phyloP scores from a whole-genome alignment of 2,797 vertebrate genomes.

The Cryptoblepharus egeriae region DNA sequence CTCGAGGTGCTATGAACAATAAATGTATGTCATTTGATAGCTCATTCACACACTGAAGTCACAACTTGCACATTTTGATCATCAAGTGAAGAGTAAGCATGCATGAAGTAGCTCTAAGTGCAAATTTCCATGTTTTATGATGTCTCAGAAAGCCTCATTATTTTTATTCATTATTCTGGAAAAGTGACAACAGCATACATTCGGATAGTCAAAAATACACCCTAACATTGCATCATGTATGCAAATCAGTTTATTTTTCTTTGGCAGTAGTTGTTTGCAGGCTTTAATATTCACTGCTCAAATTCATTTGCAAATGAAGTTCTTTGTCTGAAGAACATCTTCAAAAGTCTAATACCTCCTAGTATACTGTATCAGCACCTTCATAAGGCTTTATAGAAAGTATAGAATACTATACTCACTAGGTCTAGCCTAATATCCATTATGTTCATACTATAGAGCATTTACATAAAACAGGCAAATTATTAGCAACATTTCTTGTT shows the following conservation, averaged over 20 bases:
- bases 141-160: background rate
- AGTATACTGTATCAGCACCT: background rate
- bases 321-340: background rate
- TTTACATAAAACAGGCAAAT: background rate
- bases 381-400: background rate
- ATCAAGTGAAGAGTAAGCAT: background rate
- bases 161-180: background rate
- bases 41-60: background rate
- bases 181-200: background rate
- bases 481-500: background rate
- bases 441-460: background rate
- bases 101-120: background rate
- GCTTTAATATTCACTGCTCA: background rate
- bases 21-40: background rate
- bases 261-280: background rate
- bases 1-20: background rate
- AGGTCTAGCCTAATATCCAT: background rate
- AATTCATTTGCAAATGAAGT: background rate
- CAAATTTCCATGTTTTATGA: background rate
- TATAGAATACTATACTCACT: background rate
- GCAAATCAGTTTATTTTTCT: background rate
- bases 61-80: background rate
- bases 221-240: background rate
- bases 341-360: background rate
- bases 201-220: background rate